A percentile compares a stretch with the other conserved stretches of the same genome.
Evolutionary conservation across 2,797 vertebrate genomes (phyloP).

Genomic region (Phalanger gymnotis): DNA sequence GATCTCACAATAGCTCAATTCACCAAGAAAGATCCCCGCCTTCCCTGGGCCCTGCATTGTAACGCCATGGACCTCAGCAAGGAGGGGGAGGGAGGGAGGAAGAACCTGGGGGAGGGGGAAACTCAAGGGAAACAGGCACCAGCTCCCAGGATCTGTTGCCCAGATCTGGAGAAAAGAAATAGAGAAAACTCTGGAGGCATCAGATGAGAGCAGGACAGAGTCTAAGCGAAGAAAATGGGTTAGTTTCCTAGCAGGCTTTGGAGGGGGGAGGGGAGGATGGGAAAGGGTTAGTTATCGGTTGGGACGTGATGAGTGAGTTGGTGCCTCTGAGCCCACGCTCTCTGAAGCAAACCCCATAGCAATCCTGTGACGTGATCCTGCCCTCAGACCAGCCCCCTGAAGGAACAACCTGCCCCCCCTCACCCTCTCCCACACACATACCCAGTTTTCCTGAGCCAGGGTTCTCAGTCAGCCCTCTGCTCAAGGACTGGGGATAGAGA

Average conservation of each 20-base stretch:
- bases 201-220: not conserved
- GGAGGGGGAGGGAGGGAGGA: not conserved
- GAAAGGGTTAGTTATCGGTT: not conserved
- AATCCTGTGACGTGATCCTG: not conserved
- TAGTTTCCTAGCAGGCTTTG: not conserved
- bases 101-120: not conserved
- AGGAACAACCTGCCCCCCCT: slow-evolving; percentile 49
- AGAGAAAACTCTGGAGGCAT: not conserved
- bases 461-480: not conserved
- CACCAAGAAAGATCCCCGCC: not conserved
- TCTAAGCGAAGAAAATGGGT: too few species aligned
- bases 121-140: not conserved
- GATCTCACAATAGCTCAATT: not conserved
- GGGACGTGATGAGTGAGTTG: not conserved
- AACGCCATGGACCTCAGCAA: not conserved
- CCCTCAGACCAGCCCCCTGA: too few species aligned
- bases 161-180: not conserved
- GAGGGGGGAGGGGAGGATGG: not conserved
- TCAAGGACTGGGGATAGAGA: too few species aligned
- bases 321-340: not conserved
- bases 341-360: not conserved
- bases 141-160: not conserved
- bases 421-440: not conserved
- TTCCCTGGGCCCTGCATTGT: not conserved
- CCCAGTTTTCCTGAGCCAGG: not conserved